Conservation (phyloP, 2,113 vertebrate species). For the Paramisgurnus dabryanus region DNA sequence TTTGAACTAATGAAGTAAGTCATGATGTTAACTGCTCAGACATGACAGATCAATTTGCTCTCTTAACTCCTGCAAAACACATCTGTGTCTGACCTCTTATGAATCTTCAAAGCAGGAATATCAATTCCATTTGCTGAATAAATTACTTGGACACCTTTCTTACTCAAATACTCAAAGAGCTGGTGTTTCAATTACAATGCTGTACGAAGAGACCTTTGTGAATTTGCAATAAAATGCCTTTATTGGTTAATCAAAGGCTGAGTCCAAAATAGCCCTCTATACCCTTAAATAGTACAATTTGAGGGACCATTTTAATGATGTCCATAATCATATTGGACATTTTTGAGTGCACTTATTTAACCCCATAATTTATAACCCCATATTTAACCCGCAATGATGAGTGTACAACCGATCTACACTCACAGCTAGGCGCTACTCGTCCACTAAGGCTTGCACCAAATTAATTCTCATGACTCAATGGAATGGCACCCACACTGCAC, state of each 20-base stretch:
- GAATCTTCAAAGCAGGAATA: slow-evolving; percentile 19
- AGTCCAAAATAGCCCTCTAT: no score
- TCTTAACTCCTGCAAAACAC: neutral
- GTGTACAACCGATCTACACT: no score
- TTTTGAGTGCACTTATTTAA: no score
- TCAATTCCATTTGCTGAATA: slow-evolving; percentile 30
- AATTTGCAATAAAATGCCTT: neutral
- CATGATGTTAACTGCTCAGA: neutral
- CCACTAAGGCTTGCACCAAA: no score
- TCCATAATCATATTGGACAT: no score
- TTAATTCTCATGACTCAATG: no score
- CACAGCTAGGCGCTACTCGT: no score
- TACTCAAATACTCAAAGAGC: neutral
- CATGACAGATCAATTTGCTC: neutral
- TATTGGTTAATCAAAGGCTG: neutral
- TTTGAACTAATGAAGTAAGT: slow-evolving; percentile 1
- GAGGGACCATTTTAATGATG: no score
- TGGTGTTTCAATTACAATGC: neutral
- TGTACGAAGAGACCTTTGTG: neutral
- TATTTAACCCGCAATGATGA: no score
- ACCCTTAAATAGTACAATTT: no score
- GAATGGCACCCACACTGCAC: no score
- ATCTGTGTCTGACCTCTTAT: neutral
- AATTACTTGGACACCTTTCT: slow-evolving; percentile 14
- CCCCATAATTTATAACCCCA: no score